These are phyloP conservation scores for Ciconia maguari DNA, from an alignment of 2,113 vertebrate species.

Conservation along the genomic window DNA sequence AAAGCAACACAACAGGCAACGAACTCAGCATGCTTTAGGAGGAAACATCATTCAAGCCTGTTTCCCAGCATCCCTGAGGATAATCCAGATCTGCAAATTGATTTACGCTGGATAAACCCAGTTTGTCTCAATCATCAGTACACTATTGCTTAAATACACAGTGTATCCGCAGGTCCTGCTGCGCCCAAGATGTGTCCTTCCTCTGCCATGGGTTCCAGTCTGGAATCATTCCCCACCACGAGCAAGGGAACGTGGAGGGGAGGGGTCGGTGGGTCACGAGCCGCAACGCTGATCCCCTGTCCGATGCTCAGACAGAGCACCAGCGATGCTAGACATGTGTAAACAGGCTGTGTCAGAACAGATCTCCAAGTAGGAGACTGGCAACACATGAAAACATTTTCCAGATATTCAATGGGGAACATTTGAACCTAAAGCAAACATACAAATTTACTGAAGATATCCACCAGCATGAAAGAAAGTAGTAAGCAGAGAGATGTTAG, in stretches of 20 bases:
- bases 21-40: not conserved
- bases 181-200: not conserved
- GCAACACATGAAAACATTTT: not conserved
- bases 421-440: not conserved
- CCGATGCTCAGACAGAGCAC: not conserved
- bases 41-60: not conserved
- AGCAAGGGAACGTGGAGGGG: not conserved
- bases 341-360: not conserved
- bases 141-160: fast-evolving
- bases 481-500: not conserved
- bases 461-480: not conserved
- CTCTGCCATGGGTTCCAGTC: fast-evolving
- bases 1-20: not conserved
- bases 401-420: not conserved
- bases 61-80: not conserved
- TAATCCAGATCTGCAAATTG: not conserved
- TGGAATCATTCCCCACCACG: not conserved
- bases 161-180: not conserved
- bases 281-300: not conserved
- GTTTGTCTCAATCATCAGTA: not conserved
- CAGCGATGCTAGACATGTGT: fast-evolving
- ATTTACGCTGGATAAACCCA: not conserved
- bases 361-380: not conserved
- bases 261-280: not conserved
- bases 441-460: not conserved